Conservation (phyloP, 2,888 invertebrate species). For the Automeris io region DNA sequence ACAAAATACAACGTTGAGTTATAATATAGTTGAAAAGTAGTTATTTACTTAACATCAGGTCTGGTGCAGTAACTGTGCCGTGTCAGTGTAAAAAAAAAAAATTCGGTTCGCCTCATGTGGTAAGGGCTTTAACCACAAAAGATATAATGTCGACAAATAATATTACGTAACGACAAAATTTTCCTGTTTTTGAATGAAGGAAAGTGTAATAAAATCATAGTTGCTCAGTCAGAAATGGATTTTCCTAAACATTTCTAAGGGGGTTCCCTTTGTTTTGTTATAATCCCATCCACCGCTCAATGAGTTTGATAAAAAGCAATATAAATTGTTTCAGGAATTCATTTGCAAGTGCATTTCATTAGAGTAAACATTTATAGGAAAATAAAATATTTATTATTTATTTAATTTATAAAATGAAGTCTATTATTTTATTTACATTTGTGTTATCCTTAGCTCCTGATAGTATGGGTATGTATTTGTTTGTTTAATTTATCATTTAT, state of each 20-base stretch:
- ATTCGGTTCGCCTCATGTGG: too few relatives aligned
- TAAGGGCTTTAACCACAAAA: too few relatives aligned
- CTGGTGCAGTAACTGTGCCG: too few relatives aligned
- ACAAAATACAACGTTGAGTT: too few relatives aligned
- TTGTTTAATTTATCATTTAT: too few relatives aligned
- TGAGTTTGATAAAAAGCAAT: neutral
- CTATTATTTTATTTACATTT: neutral
- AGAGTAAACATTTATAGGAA: neutral
- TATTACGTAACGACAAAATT: too few relatives aligned
- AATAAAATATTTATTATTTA: neutral
- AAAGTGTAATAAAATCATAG: neutral
- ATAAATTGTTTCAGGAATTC: neutral
- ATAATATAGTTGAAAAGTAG: too few relatives aligned
- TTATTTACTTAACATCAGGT: too few relatives aligned
- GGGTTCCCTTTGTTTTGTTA: neutral
- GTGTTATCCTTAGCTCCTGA: neutral
- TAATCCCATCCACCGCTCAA: neutral
- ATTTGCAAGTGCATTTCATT: neutral
- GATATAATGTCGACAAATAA: too few relatives aligned
- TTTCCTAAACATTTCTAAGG: slow-evolving; percentile 1
- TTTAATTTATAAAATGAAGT: neutral
- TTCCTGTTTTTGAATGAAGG: neutral
- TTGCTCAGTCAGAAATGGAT: neutral
- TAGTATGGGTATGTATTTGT: neutral
- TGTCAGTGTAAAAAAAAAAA: too few relatives aligned